phyloP scores from a whole-genome alignment of 2,888 invertebrate species.

The Caenorhabditis sp. region DNA sequence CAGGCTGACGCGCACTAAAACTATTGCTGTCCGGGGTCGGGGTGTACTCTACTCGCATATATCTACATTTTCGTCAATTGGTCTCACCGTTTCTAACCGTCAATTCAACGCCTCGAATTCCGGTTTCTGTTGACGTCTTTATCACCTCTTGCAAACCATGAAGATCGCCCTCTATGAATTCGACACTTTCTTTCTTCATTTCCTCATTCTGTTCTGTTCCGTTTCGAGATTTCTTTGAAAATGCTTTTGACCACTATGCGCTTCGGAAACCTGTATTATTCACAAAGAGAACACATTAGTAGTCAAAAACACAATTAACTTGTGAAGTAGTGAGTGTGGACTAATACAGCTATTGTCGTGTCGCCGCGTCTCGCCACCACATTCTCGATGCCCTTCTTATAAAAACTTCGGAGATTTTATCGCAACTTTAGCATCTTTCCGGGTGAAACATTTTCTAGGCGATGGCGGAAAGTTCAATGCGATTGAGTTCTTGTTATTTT shows the following conservation, averaged over 20 bases:
- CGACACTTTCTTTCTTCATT: not conserved
- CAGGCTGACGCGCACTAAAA: conserved; percentile 4
- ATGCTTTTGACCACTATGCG: not conserved
- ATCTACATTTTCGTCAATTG: too few relatives aligned
- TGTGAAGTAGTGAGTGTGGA: not conserved
- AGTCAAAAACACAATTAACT: not conserved
- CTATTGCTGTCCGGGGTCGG: not conserved
- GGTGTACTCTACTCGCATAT: too few relatives aligned
- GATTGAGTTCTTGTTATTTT: too few relatives aligned
- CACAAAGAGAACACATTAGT: conserved; percentile 11
- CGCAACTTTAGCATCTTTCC: too few relatives aligned
- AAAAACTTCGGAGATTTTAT: not conserved
- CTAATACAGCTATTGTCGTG: conserved; percentile 25
- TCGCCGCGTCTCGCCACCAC: not conserved
- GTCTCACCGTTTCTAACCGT: not conserved
- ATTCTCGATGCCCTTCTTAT: not conserved
- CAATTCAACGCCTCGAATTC: not conserved
- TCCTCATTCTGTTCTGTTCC: not conserved
- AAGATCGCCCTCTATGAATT: too few relatives aligned
- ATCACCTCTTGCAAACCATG: not conserved
- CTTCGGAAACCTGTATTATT: conserved; percentile 13
- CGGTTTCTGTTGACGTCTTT: not conserved
- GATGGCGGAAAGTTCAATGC: too few relatives aligned
- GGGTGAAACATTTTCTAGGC: too few relatives aligned
- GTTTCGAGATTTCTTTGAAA: not conserved